These are phyloP conservation scores for Pseudorhiza aurosa DNA, from an alignment of 30 jellyfish, hydroid and myxozoan species.

Conservation along the genomic window DNA sequence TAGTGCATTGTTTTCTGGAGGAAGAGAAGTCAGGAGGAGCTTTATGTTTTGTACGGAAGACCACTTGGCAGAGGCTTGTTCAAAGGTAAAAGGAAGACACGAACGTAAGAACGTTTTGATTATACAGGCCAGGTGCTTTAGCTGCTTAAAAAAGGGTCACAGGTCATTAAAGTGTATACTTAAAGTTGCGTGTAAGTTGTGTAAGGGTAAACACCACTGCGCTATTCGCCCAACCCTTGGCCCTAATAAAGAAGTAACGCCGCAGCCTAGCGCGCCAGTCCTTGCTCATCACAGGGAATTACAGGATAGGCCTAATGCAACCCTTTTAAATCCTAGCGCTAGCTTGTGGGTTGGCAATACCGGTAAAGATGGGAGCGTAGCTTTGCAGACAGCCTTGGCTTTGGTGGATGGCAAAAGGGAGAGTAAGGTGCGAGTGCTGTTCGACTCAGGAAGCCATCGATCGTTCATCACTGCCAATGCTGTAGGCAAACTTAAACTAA, in stretches of 20 bases:
- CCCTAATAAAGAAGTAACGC: no score
- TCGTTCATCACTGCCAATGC: constrained; percentile 66
- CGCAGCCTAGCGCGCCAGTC: no score
- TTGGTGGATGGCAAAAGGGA: constrained; percentile 46
- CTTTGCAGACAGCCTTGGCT: constrained; percentile 73
- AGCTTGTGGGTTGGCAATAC: no score
- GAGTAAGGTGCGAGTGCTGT: constrained; percentile 56
- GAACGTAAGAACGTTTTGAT: neutral
- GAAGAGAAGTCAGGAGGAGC: neutral
- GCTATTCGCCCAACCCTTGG: no score
- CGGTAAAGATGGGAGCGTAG: constrained; percentile 70
- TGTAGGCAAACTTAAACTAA: constrained; percentile 36
- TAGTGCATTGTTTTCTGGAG: neutral
- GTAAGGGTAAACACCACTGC: no score
- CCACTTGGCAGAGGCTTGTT: neutral
- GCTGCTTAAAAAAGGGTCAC: neutral
- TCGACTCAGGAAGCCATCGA: constrained; percentile 59
- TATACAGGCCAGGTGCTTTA: neutral
- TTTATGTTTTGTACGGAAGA: neutral
- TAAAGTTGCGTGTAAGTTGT: no score
- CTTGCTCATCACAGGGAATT: no score
- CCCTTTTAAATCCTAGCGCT: no score
- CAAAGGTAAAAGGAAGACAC: neutral
- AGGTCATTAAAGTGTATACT: neutral
- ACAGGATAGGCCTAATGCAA: no score